phyloP scores from a whole-genome alignment of 1,140 invertebrate genomes.

The Brachionus koreanus region DNA sequence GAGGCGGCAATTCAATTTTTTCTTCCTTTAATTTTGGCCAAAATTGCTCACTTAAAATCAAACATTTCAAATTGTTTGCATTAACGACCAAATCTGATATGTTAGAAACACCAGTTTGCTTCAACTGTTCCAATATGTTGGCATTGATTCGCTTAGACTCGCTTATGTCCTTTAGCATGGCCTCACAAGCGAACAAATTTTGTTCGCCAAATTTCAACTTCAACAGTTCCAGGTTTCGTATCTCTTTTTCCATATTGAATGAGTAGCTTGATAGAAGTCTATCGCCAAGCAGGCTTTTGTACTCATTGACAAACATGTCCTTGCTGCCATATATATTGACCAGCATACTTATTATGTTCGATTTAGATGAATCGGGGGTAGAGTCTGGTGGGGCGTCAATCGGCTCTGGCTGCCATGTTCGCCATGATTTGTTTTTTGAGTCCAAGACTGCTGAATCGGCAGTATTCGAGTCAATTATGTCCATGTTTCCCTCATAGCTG shows the following conservation, averaged over 20 bases:
- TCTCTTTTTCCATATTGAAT: constrained; percentile 75
- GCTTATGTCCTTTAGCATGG: constrained; percentile 93
- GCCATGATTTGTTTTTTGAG: constrained; percentile 71
- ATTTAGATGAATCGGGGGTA: constrained; percentile 59
- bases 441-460: background rate
- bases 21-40: constrained; percentile 93
- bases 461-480: constrained; percentile 61
- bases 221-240: constrained; percentile 86
- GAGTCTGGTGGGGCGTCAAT: constrained; percentile 73
- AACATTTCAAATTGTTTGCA: background rate
- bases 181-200: constrained; percentile 92
- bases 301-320: constrained; percentile 96
- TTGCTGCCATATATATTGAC: constrained; percentile 98
- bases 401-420: constrained; percentile 87
- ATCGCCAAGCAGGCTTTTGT: constrained; percentile 86
- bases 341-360: constrained; percentile 95
- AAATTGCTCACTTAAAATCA: constrained; percentile 95
- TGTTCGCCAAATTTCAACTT: constrained; percentile 91
- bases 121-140: constrained; percentile 68
- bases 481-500: constrained; percentile 54
- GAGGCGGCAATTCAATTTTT: constrained; percentile 75
- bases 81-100: constrained; percentile 44
- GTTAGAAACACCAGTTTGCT: constrained; percentile 45
- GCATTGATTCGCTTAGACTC: constrained; percentile 76
- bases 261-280: constrained; percentile 80